Conservation (phyloP, 2,888 invertebrate species). For the Hirtodrosophila trivittata region DNA sequence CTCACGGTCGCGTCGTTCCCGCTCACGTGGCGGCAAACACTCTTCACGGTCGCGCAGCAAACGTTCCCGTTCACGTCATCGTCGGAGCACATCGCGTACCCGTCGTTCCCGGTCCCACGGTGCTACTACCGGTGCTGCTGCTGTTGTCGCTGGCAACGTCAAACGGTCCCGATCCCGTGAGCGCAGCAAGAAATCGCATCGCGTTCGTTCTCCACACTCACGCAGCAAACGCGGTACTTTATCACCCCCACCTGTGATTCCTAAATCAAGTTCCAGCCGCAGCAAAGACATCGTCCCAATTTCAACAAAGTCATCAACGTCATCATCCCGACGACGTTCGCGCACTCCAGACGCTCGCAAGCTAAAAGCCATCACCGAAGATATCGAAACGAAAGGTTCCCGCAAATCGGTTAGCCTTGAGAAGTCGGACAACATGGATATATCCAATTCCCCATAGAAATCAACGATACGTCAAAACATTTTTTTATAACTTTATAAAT, state of each 20-base stretch:
- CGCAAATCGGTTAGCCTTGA: constrained; percentile 85
- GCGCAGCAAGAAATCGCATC: constrained; percentile 86
- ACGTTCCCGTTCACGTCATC: constrained; percentile 85
- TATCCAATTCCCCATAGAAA: constrained; percentile 90
- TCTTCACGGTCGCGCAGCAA: constrained; percentile 84
- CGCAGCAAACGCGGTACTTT: constrained; percentile 83
- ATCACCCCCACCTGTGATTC: constrained; percentile 77
- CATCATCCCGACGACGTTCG: constrained; percentile 80
- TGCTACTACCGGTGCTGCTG: constrained; percentile 24
- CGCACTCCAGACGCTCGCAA: constrained; percentile 83
- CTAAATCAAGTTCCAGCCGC: constrained; percentile 77
- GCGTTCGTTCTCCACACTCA: constrained; percentile 83
- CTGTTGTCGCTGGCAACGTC: constrained; percentile 54
- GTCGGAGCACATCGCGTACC: constrained; percentile 80
- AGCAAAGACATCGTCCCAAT: constrained; percentile 76
- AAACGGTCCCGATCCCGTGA: constrained; percentile 86
- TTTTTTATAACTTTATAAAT: too few species aligned
- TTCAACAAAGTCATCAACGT: constrained; percentile 55
- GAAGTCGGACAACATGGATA: constrained; percentile 90
- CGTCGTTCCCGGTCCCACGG: constrained; percentile 72
- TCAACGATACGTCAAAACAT: too few species aligned
- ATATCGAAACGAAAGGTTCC: constrained; percentile 78
- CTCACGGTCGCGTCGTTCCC: constrained; percentile 81
- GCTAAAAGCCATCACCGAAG: constrained; percentile 80
- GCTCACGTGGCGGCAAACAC: constrained; percentile 82